Percentiles rank a stretch among this genome's conserved stretches.
These are phyloP conservation scores for Misgurnus mizolepis DNA, from an alignment of 2,113 vertebrate genomes.

Conservation along the genomic window DNA sequence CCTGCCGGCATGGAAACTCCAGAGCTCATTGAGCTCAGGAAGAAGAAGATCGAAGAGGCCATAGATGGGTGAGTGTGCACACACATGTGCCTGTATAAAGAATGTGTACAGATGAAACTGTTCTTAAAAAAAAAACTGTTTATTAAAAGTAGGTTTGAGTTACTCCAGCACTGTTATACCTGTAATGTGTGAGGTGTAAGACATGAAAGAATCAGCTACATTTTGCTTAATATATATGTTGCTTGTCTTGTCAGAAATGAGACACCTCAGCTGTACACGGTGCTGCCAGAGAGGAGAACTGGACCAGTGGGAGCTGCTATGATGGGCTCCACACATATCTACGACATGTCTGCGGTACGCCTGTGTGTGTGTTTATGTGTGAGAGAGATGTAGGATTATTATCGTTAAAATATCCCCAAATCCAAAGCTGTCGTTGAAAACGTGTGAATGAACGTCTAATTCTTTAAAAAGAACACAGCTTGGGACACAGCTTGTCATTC, in stretches of 20 bases:
- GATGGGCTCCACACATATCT: conserved; percentile 95
- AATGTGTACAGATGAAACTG: no score
- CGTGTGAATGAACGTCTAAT: no score
- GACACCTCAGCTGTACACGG: conserved; percentile 88
- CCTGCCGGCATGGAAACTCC: conserved; percentile 92
- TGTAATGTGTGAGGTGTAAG: background rate
- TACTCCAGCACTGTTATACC: no score
- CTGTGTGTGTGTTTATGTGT: conserved; percentile 1
- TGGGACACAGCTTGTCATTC: no score
- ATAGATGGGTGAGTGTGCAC: conserved; percentile 85
- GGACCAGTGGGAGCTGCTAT: conserved; percentile 85
- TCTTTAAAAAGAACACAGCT: no score
- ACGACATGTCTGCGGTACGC: conserved; percentile 81
- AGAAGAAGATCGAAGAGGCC: conserved; percentile 94
- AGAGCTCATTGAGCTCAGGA: conserved; percentile 90
- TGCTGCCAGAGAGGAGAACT: conserved; percentile 86
- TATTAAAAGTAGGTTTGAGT: no score
- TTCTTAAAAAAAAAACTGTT: no score
- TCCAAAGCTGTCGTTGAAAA: no score
- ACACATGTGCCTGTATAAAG: background rate
- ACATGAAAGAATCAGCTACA: background rate
- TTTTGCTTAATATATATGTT: background rate
- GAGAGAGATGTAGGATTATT: no score
- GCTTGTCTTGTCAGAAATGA: conserved; percentile 75
- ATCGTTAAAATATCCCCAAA: no score